These are phyloP conservation scores for Phytoseiulus persimilis DNA, from an alignment of 2,888 invertebrate genomes.

Conservation along the genomic window DNA sequence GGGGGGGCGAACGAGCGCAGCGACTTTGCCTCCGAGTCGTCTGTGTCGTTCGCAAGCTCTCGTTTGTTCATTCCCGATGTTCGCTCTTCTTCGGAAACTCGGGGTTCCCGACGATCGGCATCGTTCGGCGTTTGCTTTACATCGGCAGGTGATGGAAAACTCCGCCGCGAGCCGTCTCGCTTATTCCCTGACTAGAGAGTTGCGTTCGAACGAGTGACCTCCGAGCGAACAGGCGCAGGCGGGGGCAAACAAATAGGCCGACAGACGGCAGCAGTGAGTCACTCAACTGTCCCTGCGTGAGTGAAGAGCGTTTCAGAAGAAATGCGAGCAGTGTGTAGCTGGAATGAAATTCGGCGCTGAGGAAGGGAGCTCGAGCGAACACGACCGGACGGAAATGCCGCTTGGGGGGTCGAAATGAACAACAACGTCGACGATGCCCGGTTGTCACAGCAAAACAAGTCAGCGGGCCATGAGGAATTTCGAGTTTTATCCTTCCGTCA, in stretches of 20 bases:
- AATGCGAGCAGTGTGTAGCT: background rate
- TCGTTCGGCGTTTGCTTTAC: background rate
- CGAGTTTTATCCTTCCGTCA: background rate
- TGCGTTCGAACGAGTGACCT: background rate
- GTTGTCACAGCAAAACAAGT: background rate
- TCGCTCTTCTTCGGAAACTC: background rate
- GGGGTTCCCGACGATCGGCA: background rate
- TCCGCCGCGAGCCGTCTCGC: background rate
- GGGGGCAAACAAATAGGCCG: background rate
- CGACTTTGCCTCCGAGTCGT: too few relatives aligned
- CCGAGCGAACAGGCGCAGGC: background rate
- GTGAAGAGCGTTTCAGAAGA: background rate
- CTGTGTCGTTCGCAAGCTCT: too few relatives aligned
- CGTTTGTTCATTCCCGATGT: background rate
- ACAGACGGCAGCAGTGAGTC: background rate
- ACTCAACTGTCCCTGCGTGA: background rate
- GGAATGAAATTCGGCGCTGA: background rate
- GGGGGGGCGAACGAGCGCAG: too few relatives aligned
- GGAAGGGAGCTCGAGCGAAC: background rate
- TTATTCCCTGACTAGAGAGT: background rate
- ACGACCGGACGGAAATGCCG: background rate
- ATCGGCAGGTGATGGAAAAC: background rate
- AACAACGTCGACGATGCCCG: background rate
- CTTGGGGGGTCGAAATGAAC: background rate
- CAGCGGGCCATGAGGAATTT: background rate